Percentiles rank a stretch among this genome's conserved stretches.
phyloP scores from a whole-genome alignment of 2,113 vertebrate genomes.

The Prunella himalayana region DNA sequence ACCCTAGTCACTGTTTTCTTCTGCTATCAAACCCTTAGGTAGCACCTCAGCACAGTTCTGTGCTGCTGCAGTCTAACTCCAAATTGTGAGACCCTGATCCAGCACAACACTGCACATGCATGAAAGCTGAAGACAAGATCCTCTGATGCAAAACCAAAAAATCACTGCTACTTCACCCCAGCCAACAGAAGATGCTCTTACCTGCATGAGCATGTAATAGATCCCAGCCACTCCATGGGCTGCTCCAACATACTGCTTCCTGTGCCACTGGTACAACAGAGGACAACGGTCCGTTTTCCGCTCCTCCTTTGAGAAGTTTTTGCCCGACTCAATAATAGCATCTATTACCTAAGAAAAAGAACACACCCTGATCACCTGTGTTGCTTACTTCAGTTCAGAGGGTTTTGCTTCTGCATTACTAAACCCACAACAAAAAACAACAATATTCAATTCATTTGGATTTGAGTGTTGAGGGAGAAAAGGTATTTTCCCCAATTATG shows the following conservation, averaged over 20 bases:
- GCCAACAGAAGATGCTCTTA: background rate
- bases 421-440: background rate
- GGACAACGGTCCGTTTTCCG: conserved; percentile 91
- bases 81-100: background rate
- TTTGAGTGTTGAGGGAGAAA: background rate
- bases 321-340: conserved; percentile 89
- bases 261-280: conserved; percentile 93
- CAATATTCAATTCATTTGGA: background rate
- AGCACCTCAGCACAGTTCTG: background rate
- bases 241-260: conserved; percentile 93
- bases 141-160: background rate
- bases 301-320: conserved; percentile 85
- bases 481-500: background rate
- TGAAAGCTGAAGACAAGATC: background rate
- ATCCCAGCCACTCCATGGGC: conserved; percentile 94
- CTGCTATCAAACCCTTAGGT: background rate
- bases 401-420: background rate
- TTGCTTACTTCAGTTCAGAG: background rate
- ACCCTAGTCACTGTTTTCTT: background rate
- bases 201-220: conserved; percentile 94
- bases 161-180: background rate
- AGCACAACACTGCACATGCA: background rate
- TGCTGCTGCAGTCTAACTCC: background rate
- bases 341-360: conserved; percentile 79
- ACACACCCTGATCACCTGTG: background rate